Percentiles rank a stretch among this genome's conserved stretches.
Conservation (phyloP, 2,113 vertebrate species). For the Macquaria australasica region DNA sequence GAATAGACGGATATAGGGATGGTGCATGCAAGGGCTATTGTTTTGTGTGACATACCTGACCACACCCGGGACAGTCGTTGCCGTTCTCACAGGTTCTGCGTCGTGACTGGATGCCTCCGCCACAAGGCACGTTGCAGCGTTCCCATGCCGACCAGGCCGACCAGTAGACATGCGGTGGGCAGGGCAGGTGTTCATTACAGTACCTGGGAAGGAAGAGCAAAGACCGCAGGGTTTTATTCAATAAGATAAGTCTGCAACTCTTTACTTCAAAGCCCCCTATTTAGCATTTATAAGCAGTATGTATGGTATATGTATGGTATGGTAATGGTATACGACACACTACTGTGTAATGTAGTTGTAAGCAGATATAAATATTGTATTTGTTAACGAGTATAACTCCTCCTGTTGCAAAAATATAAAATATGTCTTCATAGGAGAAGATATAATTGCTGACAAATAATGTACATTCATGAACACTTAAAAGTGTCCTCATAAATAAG, state of each 20-base stretch:
- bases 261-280: not conserved
- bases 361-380: not conserved
- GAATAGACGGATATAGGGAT: not conserved
- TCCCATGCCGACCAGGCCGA: slow-evolving; percentile 97
- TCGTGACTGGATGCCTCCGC: slow-evolving; percentile 95
- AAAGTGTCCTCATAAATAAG: no score
- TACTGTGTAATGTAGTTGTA: not conserved
- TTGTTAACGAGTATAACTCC: not conserved
- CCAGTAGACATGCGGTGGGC: slow-evolving; percentile 95
- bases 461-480: no score
- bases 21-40: not conserved
- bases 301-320: no score
- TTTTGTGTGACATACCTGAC: slow-evolving; percentile 83
- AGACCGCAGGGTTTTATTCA: not conserved
- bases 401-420: no score
- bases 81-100: slow-evolving; percentile 95
- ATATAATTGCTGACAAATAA: no score
- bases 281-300: not conserved
- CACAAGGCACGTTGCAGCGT: slow-evolving; percentile 94
- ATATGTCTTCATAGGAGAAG: no score
- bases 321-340: not conserved
- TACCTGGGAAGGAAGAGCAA: slow-evolving; percentile 85
- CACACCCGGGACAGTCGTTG: slow-evolving; percentile 94
- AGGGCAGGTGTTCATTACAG: slow-evolving; percentile 96
- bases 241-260: no score